Evolutionary conservation across 1,140 invertebrate species (phyloP).

Genomic region (Drosophila jambulina): DNA sequence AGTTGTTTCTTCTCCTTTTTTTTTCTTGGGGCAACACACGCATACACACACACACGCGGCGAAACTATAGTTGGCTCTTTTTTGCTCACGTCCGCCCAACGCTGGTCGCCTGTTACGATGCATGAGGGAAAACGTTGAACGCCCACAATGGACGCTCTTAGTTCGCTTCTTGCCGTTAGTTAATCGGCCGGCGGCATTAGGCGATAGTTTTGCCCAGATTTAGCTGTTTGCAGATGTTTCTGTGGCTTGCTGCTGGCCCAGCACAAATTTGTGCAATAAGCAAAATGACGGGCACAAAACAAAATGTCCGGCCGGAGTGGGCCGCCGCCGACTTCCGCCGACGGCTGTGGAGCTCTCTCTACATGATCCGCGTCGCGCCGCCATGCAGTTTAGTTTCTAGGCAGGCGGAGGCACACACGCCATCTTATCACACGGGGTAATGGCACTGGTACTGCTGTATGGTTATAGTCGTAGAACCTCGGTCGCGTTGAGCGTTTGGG

Average conservation of each 20-base stretch:
- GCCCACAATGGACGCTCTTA: constrained; percentile 81
- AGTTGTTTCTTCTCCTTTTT: constrained; percentile 48
- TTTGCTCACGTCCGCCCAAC: constrained; percentile 20
- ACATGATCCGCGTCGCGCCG: constrained; percentile 35
- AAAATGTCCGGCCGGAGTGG: constrained; percentile 80
- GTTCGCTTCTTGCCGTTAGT: constrained; percentile 56
- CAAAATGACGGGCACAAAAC: constrained; percentile 85
- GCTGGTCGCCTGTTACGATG: constrained; percentile 78
- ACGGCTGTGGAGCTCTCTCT: constrained; percentile 44
- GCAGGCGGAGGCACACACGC: constrained; percentile 20
- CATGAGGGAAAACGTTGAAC: constrained; percentile 85
- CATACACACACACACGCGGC: constrained; percentile 10
- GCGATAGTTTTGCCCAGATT: constrained; percentile 54
- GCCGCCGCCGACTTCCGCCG: constrained; percentile 52
- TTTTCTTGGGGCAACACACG: constrained; percentile 24
- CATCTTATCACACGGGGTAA: constrained; percentile 32
- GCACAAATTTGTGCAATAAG: constrained; percentile 79
- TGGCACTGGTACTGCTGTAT: constrained; percentile 9
- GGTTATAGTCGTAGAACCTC: constrained; percentile 41
- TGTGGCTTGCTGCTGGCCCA: constrained; percentile 67
- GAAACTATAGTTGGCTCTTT: constrained; percentile 12
- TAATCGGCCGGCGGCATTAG: constrained; percentile 33
- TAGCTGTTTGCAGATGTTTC: constrained; percentile 20
- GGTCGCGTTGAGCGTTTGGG: constrained; percentile 26
- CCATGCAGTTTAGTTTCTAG: constrained; percentile 43